phyloP scores from a whole-genome alignment of 2,113 vertebrate genomes.

The Petromus typicus region DNA sequence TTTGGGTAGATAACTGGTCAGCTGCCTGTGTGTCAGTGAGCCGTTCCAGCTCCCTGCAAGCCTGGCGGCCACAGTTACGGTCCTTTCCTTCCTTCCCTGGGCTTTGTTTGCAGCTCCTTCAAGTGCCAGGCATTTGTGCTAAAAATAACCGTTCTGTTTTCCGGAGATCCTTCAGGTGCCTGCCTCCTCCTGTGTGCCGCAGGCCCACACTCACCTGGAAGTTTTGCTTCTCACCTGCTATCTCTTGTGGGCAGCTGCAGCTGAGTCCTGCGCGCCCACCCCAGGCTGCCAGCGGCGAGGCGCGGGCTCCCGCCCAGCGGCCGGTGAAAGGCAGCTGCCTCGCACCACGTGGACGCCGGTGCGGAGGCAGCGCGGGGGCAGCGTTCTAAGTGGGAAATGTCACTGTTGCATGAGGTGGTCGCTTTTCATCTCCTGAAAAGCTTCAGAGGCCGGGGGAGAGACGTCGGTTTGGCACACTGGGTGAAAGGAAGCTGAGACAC shows the following conservation, averaged over 20 bases:
- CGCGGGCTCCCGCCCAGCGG: background rate
- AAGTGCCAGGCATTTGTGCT: constrained; percentile 63
- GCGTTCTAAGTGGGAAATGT: constrained; percentile 41
- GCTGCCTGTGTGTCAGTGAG: background rate
- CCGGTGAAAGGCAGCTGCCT: background rate
- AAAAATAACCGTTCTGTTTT: constrained; percentile 76
- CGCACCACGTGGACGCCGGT: background rate
- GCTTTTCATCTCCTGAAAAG: background rate
- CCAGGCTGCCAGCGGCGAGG: too few species aligned
- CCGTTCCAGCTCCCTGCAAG: background rate
- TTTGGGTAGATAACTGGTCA: too few species aligned
- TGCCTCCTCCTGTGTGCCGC: constrained; percentile 31
- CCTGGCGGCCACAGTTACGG: background rate
- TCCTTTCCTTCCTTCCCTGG: background rate
- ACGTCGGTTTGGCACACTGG: background rate
- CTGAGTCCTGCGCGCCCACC: background rate
- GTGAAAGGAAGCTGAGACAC: constrained; percentile 17
- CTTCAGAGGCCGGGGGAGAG: background rate
- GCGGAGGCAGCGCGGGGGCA: background rate
- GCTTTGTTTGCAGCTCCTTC: constrained; percentile 59
- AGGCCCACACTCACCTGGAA: background rate
- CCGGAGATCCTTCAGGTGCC: constrained; percentile 2
- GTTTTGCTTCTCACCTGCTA: constrained; percentile 62
- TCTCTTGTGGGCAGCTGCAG: background rate
- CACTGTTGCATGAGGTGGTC: background rate